Evolutionary conservation across 2,797 vertebrate genomes (phyloP).

Genomic region (Tragelaphus oryx): DNA sequence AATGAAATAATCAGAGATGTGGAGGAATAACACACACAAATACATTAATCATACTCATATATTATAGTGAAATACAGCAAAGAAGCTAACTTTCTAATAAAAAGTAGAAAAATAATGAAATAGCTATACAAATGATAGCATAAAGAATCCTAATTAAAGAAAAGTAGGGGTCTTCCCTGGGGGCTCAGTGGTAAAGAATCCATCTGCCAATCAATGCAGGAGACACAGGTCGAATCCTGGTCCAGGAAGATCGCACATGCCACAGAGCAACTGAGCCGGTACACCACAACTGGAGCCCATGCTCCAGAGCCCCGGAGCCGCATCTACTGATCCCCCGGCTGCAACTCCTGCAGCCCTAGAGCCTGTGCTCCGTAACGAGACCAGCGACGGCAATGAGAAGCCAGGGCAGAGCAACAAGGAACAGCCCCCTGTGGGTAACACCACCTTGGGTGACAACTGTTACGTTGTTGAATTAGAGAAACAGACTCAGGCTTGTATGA

Average conservation of each 20-base stretch:
- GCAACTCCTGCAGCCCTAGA: not conserved
- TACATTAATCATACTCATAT: not conserved
- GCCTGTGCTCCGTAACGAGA: not conserved
- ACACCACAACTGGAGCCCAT: not conserved
- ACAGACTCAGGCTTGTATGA: not conserved
- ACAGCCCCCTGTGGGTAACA: not conserved
- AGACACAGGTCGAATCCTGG: not conserved
- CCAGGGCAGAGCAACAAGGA: not conserved
- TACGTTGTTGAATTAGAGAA: not conserved
- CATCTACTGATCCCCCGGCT: not conserved
- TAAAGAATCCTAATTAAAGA: not conserved
- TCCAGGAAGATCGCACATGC: not conserved
- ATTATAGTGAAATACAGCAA: not conserved
- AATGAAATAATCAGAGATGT: not conserved
- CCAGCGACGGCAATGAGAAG: not conserved
- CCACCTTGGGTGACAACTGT: not conserved
- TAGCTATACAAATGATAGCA: not conserved
- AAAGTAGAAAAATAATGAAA: not conserved
- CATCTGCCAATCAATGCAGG: not conserved
- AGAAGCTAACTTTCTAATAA: not conserved
- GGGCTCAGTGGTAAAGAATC: not conserved
- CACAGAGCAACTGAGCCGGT: not conserved
- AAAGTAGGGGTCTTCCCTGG: not conserved
- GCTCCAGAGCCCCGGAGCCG: no score
- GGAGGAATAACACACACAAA: not conserved